Evolutionary conservation across 2,888 invertebrate genomes (phyloP).

Genomic region (Cephus pygmeus): DNA sequence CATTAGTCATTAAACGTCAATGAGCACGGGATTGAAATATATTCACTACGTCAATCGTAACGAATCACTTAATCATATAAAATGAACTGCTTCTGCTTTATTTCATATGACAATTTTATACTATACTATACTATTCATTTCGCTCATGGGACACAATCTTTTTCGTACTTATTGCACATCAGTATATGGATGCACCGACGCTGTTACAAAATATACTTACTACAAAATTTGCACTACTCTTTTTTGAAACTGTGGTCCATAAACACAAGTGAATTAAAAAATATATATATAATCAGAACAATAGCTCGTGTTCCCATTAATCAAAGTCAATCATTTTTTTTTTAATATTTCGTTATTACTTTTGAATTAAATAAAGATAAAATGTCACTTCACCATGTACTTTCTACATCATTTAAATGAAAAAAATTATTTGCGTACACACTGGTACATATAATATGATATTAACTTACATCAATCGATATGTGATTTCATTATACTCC

Average conservation of each 20-base stretch:
- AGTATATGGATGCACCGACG: not conserved
- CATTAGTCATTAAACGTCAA: not conserved
- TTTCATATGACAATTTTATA: not conserved
- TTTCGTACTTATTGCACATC: not conserved
- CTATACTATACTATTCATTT: not conserved
- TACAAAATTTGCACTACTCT: not conserved
- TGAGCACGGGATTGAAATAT: not conserved
- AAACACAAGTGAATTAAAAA: not conserved
- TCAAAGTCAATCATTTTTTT: not conserved
- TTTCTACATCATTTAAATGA: not conserved
- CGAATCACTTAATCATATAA: not conserved
- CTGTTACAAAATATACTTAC: not conserved
- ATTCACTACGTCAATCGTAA: not conserved
- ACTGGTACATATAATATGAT: not conserved
- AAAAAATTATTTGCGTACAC: not conserved
- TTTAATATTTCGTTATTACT: not conserved
- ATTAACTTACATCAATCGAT: not conserved
- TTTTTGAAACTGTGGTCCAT: not conserved
- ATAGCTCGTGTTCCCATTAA: not conserved
- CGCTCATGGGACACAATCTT: not conserved
- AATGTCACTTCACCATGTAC: not conserved
- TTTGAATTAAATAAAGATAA: not conserved
- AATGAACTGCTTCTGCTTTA: not conserved
- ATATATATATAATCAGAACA: not conserved
- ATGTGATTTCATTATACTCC: too few relatives aligned